Evolutionary conservation across 1,140 invertebrate genomes (phyloP), one percentile per base, ranked within the genome.

Genomic region (Panagrolaimus sp.): DNA sequence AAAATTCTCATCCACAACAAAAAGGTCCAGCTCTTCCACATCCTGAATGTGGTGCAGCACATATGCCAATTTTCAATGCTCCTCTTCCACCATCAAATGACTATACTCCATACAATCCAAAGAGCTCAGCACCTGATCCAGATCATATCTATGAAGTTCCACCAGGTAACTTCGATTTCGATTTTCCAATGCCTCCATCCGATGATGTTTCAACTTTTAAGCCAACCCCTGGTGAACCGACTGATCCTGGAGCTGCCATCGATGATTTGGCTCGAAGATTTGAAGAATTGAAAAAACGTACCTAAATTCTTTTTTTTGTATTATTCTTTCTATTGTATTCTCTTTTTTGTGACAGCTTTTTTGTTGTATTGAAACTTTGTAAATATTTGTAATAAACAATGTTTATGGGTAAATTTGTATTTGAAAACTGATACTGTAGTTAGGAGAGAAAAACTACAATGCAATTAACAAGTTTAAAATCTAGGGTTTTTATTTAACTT

Each of bases 181-280:
- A 73, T 42, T 82, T 80, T 57, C 78, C 78, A 3, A 79, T 82
- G 43, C 78, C 78, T 14, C 78, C 77, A 16, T 69, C 45, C 16
- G 63, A 71, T 8, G 20, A 57, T n/a, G 51, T 57, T 63, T 69
- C 68, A 43, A 16, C 47, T 57, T 13, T 13, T 45, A 51, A 38
- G 14, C 67, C 70, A 38, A 7, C 23, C n/a, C 27, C 57, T 7
- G 66, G 66, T 46, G 16, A 11, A 1, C 46, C 25, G 13, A n/a
- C 25, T n/a, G 69, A 57, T 16, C 42, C 23, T 13, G 51, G 57
- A 47, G 69, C 62, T 5, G 62, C 74, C 14, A 27, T 75, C 57
- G 73, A 75, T 61, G 73, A 75, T 13, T 62, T 75, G 20, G 70
- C 69, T 47, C 62, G 69, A 7, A 63, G 73, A 23, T 75, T 75